Evolutionary conservation across 37 sponge, comb jelly and placozoan species (phyloP).

Genomic region (Chondrosia reniformis): DNA sequence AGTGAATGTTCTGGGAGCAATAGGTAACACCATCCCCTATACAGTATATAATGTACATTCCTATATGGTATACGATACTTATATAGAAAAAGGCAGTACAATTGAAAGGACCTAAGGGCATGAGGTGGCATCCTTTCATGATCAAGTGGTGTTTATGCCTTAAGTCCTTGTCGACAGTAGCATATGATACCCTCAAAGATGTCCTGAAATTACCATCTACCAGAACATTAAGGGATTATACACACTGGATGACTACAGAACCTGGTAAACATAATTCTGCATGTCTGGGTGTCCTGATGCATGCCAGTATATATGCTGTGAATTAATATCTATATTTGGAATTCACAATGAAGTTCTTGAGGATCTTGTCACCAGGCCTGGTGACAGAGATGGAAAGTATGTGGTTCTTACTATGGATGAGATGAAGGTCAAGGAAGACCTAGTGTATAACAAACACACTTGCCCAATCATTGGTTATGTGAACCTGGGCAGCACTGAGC

Average conservation of each 20-base stretch:
- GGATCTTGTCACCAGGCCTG: neutral
- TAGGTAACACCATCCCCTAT: too few species aligned
- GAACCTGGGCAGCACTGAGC: conserved; percentile 11
- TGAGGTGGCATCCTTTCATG: conserved; percentile 24
- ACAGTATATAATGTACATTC: too few species aligned
- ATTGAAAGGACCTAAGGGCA: neutral
- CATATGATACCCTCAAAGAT: conserved; percentile 9
- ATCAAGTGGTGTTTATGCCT: conserved; percentile 15
- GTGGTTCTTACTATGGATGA: conserved; percentile 13
- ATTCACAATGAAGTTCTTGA: neutral
- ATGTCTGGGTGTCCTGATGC: too few species aligned
- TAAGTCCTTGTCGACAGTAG: neutral
- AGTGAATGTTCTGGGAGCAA: conserved; percentile 10
- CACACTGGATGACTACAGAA: neutral
- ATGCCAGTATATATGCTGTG: too few species aligned
- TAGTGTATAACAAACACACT: conserved; percentile 19
- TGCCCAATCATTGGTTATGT: conserved; percentile 3
- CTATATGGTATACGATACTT: too few species aligned
- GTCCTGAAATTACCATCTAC: conserved; percentile 1
- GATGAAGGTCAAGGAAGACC: conserved; percentile 14
- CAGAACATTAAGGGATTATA: conserved; percentile 7
- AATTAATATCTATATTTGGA: too few species aligned
- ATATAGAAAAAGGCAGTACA: neutral
- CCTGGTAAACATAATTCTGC: neutral
- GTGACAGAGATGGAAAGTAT: neutral